phyloP scores from a whole-genome alignment of 2,797 vertebrate species.

The Varecia variegata region DNA sequence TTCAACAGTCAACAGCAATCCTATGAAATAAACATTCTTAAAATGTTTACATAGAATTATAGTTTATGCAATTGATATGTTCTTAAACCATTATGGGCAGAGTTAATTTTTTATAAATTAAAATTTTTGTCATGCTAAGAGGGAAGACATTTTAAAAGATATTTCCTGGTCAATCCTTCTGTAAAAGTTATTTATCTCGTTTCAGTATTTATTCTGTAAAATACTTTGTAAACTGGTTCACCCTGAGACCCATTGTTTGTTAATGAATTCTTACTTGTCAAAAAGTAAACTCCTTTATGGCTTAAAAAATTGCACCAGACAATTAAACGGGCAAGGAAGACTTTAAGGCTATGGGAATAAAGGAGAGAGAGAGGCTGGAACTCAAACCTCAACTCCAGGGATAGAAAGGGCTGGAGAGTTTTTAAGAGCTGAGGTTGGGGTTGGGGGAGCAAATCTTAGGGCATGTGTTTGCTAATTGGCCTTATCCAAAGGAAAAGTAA shows the following conservation, averaged over 20 bases:
- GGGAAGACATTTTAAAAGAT: background rate
- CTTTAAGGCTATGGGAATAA: background rate
- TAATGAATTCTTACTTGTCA: background rate
- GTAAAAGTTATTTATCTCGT: background rate
- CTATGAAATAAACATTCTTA: background rate
- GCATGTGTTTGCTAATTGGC: background rate
- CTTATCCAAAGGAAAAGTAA: background rate
- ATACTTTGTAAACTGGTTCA: background rate
- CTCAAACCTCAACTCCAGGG: background rate
- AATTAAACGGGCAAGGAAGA: background rate
- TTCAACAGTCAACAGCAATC: background rate
- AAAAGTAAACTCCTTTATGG: background rate
- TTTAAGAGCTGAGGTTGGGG: background rate
- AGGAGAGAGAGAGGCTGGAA: background rate
- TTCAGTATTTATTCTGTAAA: background rate
- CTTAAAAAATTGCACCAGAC: background rate
- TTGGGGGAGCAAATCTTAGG: background rate
- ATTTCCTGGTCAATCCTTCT: background rate
- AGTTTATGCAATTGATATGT: background rate
- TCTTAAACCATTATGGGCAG: background rate
- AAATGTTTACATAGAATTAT: background rate
- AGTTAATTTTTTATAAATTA: slow-evolving; percentile 6
- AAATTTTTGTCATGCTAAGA: background rate
- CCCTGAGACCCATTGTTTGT: background rate
- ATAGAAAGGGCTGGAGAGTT: background rate